These are phyloP conservation scores for Mylabris phalerata DNA, from an alignment of 1,140 invertebrate species.

Conservation along the genomic window DNA sequence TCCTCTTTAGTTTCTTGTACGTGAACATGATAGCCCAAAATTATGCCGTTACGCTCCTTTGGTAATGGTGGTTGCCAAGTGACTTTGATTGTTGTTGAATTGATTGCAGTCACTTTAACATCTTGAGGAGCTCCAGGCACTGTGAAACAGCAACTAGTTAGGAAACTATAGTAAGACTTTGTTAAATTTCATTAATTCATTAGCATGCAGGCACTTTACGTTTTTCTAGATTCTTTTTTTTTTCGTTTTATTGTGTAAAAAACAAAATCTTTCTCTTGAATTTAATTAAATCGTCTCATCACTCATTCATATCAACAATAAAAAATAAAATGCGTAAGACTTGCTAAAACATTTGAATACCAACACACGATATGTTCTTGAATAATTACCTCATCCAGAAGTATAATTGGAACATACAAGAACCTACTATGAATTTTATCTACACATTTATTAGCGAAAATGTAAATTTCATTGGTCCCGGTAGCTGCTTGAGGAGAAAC, in stretches of 20 bases:
- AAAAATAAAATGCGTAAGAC: conserved; percentile 14
- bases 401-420: conserved; percentile 33
- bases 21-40: conserved; percentile 93
- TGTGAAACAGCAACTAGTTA: conserved; percentile 47
- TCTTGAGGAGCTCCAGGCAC: conserved; percentile 94
- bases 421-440: conserved; percentile 23
- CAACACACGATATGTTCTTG: conserved; percentile 43
- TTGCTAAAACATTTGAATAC: conserved; percentile 46
- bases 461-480: conserved; percentile 12
- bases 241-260: background rate
- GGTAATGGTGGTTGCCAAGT: conserved; percentile 84
- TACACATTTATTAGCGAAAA: conserved; percentile 23
- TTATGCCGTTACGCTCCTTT: conserved; percentile 92
- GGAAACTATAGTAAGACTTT: background rate
- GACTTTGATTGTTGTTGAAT: conserved; percentile 88
- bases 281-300: background rate
- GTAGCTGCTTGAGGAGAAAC: conserved; percentile 14
- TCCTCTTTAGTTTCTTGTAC: conserved; percentile 85
- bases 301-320: conserved; percentile 18
- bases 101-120: conserved; percentile 77
- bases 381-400: conserved; percentile 41
- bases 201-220: conserved; percentile 38
- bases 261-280: conserved; percentile 2
- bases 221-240: conserved; percentile 24
- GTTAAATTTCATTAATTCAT: conserved; percentile 1